These are phyloP conservation scores for Gadopsis bispinosus DNA, from an alignment of 2,797 vertebrate species.

Conservation along the genomic window DNA sequence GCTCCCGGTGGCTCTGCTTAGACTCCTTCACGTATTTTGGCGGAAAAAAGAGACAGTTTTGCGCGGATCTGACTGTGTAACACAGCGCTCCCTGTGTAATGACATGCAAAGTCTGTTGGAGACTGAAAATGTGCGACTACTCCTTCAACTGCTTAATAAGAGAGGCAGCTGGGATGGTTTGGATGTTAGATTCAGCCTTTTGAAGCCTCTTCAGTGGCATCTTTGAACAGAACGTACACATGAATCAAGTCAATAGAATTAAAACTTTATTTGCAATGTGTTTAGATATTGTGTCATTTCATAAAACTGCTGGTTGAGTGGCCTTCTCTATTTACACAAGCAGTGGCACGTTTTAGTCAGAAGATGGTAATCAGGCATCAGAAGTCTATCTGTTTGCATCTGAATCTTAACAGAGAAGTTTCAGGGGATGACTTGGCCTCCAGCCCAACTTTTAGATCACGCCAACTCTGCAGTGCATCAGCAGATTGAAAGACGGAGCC, in stretches of 20 bases:
- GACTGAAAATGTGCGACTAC: conserved; percentile 7
- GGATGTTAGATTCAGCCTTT: conserved; percentile 37
- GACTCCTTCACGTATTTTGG: conserved; percentile 48
- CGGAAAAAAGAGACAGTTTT: conserved; percentile 48
- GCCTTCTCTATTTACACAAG: conserved; percentile 17
- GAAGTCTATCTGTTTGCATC: conserved; percentile 30
- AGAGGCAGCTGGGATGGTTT: conserved; percentile 24
- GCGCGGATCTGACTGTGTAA: conserved; percentile 30
- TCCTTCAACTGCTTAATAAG: conserved; percentile 23
- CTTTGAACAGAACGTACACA: conserved; percentile 38
- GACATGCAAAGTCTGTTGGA: conserved; percentile 49
- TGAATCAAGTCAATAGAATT: conserved; percentile 12
- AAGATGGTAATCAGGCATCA: conserved; percentile 69
- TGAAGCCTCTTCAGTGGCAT: conserved; percentile 25
- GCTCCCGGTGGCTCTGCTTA: conserved; percentile 58
- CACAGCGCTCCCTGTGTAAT: conserved; percentile 35
- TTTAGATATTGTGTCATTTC: conserved; percentile 6
- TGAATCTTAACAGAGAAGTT: conserved; percentile 41
- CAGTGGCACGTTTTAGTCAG: conserved; percentile 53
- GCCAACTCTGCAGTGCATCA: conserved; percentile 59
- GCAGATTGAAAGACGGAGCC: conserved; percentile 52
- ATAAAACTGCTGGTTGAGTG: neutral
- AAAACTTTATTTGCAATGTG: conserved; percentile 20
- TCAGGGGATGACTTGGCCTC: conserved; percentile 57
- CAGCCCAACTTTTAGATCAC: conserved; percentile 46